These are phyloP conservation scores for Hucho hucho DNA, from an alignment of 2,113 vertebrate genomes.

Conservation along the genomic window DNA sequence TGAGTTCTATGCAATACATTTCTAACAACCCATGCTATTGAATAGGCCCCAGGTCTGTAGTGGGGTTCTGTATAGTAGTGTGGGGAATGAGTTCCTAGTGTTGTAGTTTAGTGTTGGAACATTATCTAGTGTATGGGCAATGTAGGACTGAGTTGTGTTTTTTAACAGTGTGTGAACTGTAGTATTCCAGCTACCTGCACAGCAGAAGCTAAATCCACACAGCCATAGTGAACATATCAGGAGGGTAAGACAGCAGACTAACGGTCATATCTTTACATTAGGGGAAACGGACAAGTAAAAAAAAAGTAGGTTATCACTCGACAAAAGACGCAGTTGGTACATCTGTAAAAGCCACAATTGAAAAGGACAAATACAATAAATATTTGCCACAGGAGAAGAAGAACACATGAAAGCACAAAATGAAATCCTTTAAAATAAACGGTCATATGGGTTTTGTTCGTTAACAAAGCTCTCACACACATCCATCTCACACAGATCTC, in stretches of 20 bases:
- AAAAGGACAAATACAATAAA: not conserved
- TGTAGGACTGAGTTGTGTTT: not conserved
- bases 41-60: not conserved
- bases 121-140: not conserved
- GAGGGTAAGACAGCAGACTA: slow-evolving; percentile 16
- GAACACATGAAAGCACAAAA: slow-evolving; percentile 21
- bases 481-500: slow-evolving; percentile 3
- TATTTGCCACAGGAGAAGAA: slow-evolving; percentile 23
- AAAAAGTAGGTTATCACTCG: slow-evolving; percentile 21
- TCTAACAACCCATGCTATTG: not conserved
- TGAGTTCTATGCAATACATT: not conserved
- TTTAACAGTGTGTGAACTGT: not conserved
- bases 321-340: slow-evolving; percentile 43
- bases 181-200: not conserved
- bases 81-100: not conserved
- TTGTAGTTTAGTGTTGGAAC: not conserved
- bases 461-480: slow-evolving; percentile 9
- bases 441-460: slow-evolving; percentile 36
- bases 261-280: slow-evolving; percentile 1
- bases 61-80: not conserved
- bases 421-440: slow-evolving; percentile 14
- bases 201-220: not conserved
- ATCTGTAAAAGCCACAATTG: slow-evolving; percentile 17
- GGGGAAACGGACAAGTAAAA: not conserved
- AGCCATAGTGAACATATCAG: not conserved